These are phyloP conservation scores for Nycticryphes semicollaris DNA, from an alignment of 2,113 vertebrate genomes.

Conservation along the genomic window DNA sequence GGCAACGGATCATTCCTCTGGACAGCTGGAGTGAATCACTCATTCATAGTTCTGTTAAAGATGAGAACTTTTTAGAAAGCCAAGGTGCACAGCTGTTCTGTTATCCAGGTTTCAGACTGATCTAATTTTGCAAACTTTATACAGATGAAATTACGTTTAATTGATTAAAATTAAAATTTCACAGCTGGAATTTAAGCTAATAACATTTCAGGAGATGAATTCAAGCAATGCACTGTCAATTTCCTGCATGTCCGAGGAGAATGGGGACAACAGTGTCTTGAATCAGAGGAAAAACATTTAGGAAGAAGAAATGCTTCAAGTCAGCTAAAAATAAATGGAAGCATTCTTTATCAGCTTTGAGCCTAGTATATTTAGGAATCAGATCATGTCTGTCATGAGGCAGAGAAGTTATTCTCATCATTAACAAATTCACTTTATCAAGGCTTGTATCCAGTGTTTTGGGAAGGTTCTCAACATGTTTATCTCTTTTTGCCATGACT, in stretches of 20 bases:
- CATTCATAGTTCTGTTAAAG: background rate
- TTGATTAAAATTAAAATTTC: background rate
- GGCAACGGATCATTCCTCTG: background rate
- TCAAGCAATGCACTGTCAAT: background rate
- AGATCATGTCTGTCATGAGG: background rate
- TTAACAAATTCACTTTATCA: background rate
- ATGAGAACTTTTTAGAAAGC: background rate
- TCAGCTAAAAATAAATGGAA: background rate
- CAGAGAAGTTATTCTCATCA: background rate
- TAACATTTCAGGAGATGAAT: background rate
- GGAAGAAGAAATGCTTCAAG: background rate
- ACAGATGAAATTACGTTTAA: background rate
- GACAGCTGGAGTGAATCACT: background rate
- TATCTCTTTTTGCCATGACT: background rate
- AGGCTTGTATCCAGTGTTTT: background rate
- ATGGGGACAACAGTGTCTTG: background rate
- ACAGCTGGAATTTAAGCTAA: background rate
- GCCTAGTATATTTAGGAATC: background rate
- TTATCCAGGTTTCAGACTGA: background rate
- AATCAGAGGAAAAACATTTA: background rate
- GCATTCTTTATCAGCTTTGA: background rate
- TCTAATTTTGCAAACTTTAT: background rate
- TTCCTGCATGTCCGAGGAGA: background rate
- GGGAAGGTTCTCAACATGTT: background rate
- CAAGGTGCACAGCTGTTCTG: background rate